These are phyloP conservation scores for Geotrypetes seraphini DNA, from an alignment of 2,797 vertebrate genomes.

Conservation along the genomic window DNA sequence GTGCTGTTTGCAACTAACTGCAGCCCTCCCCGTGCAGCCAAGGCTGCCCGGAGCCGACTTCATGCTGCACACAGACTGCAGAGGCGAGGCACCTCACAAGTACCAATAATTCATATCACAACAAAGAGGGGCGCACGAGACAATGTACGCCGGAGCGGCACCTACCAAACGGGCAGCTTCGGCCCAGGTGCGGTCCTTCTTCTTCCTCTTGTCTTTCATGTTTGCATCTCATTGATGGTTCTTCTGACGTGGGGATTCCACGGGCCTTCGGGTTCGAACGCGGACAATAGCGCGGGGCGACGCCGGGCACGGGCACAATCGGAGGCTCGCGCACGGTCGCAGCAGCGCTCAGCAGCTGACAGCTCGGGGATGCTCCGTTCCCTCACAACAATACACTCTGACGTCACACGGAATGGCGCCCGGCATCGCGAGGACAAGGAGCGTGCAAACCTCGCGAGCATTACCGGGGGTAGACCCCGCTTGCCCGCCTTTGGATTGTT, in stretches of 20 bases:
- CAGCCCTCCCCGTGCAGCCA: not conserved
- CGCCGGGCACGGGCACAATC: not conserved
- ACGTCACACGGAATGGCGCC: constrained; percentile 45
- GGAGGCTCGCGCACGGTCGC: not conserved
- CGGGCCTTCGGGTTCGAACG: constrained; percentile 32
- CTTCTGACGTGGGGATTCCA: constrained; percentile 40
- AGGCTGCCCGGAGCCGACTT: constrained; percentile 20
- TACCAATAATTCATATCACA: too few relatives aligned
- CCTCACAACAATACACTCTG: constrained; percentile 52
- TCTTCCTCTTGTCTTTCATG: constrained; percentile 78
- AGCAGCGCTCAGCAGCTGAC: constrained; percentile 26
- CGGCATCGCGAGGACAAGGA: not conserved
- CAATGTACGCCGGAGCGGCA: too few relatives aligned
- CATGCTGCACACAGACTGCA: constrained; percentile 1
- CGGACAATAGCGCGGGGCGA: constrained; percentile 42
- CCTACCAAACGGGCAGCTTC: constrained; percentile 66
- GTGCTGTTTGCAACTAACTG: constrained; percentile 4
- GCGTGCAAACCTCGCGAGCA: constrained; percentile 24
- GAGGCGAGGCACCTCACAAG: too few relatives aligned
- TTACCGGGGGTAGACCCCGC: not conserved
- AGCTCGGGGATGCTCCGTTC: constrained; percentile 44
- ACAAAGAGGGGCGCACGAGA: too few relatives aligned
- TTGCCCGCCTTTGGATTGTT: too few relatives aligned
- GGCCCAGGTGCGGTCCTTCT: constrained; percentile 76
- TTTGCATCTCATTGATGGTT: constrained; percentile 64